Evolutionary conservation across 2,797 vertebrate species (phyloP).

Genomic region (Arrhamphus sclerolepis): DNA sequence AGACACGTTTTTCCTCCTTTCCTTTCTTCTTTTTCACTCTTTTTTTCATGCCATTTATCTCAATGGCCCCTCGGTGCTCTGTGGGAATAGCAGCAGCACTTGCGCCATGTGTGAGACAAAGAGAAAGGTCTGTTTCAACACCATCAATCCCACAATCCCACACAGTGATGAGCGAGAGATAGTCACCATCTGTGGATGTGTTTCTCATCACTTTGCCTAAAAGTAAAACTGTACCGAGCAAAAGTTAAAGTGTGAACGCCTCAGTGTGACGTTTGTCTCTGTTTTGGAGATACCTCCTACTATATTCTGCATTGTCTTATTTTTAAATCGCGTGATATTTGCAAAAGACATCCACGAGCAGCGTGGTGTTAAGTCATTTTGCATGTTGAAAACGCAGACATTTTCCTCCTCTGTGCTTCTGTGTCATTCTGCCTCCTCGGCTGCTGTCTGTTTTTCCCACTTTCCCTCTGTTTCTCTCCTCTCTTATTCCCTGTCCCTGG

Average conservation of each 20-base stretch:
- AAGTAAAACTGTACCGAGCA: slow-evolving; percentile 69
- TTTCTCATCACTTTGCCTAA: slow-evolving; percentile 72
- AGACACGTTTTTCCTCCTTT: slow-evolving; percentile 55
- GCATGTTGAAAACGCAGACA: slow-evolving; percentile 46
- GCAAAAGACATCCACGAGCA: slow-evolving; percentile 29
- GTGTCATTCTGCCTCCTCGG: slow-evolving; percentile 55
- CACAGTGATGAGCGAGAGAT: slow-evolving; percentile 75
- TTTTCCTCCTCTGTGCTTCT: slow-evolving; percentile 45
- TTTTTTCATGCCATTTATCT: slow-evolving; percentile 75
- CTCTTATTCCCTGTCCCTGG: slow-evolving; percentile 77
- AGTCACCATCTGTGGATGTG: slow-evolving; percentile 81
- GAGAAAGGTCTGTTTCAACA: slow-evolving; percentile 80
- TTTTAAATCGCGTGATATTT: slow-evolving; percentile 66
- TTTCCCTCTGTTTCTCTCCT: slow-evolving; percentile 56
- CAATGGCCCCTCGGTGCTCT: slow-evolving; percentile 71
- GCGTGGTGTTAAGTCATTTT: slow-evolving; percentile 52
- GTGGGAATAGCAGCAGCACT: slow-evolving; percentile 76
- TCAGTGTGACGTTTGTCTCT: slow-evolving; percentile 68
- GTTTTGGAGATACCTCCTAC: slow-evolving; percentile 68
- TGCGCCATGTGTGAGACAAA: slow-evolving; percentile 80
- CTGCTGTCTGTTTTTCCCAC: slow-evolving; percentile 61
- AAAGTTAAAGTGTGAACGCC: slow-evolving; percentile 77
- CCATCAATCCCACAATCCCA: slow-evolving; percentile 80
- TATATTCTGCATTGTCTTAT: slow-evolving; percentile 44
- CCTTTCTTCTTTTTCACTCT: slow-evolving; percentile 55